Evolutionary conservation across 1,140 invertebrate genomes (phyloP).

Genomic region (Drosophila sturtevanti): DNA sequence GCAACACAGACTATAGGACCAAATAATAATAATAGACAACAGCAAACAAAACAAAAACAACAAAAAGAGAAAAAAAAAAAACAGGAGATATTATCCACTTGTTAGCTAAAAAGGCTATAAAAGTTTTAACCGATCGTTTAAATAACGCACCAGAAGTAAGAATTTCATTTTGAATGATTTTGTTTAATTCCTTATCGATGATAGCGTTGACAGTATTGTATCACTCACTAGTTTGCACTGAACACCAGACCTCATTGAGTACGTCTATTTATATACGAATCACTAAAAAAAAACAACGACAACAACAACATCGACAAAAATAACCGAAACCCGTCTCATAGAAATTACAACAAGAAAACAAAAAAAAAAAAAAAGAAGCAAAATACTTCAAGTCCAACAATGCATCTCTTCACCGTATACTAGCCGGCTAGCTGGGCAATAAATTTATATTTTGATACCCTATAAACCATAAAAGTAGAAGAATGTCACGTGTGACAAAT

Average conservation of each 20-base stretch:
- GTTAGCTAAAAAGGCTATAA: slow-evolving; percentile 21
- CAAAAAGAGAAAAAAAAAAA: slow-evolving; percentile 1
- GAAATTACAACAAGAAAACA: slow-evolving; percentile 64
- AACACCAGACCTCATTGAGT: slow-evolving; percentile 46
- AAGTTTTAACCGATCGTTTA: neutral
- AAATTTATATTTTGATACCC: slow-evolving; percentile 45
- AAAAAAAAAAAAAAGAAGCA: neutral
- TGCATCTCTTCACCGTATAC: slow-evolving; percentile 12
- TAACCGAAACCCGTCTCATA: slow-evolving; percentile 47
- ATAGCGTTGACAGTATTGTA: slow-evolving; percentile 58
- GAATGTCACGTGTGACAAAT: neutral
- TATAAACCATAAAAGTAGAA: neutral
- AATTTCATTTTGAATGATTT: slow-evolving; percentile 68
- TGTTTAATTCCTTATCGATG: slow-evolving; percentile 45
- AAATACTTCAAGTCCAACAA: slow-evolving; percentile 31
- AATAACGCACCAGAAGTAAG: slow-evolving; percentile 67
- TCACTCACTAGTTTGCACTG: slow-evolving; percentile 54
- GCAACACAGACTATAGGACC: slow-evolving; percentile 53
- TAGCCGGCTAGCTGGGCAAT: slow-evolving; percentile 36
- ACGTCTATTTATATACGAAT: slow-evolving; percentile 67
- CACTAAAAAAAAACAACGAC: neutral
- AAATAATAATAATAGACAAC: neutral
- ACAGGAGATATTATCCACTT: slow-evolving; percentile 13
- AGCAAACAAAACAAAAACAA: neutral
- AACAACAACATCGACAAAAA: neutral